These are phyloP conservation scores for Myiopsitta monachus DNA, from an alignment of 2,113 vertebrate species.

Conservation along the genomic window DNA sequence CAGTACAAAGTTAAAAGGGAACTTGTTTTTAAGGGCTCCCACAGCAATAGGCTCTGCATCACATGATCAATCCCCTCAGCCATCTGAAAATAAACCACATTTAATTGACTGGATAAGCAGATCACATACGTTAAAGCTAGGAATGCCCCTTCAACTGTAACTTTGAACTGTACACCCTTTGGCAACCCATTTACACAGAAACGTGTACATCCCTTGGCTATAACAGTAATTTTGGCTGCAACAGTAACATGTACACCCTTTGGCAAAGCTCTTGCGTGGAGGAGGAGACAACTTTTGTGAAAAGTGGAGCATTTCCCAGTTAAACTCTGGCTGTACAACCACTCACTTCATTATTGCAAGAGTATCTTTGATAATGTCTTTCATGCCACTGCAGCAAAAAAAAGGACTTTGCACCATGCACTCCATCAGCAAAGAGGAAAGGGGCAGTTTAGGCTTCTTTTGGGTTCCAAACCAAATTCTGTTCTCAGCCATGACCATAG, in stretches of 20 bases:
- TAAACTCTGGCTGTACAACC: not conserved
- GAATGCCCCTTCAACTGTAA: constrained; percentile 71
- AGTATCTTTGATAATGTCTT: not conserved
- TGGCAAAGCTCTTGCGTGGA: constrained; percentile 20
- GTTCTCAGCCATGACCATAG: not conserved
- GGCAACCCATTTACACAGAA: constrained; percentile 30
- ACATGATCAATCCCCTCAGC: constrained; percentile 49
- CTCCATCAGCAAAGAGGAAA: not conserved
- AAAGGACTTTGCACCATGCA: not conserved
- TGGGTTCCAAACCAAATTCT: not conserved
- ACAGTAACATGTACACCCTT: constrained; percentile 55
- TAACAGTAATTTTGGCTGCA: constrained; percentile 70
- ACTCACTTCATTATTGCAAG: not conserved
- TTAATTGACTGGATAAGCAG: constrained; percentile 66
- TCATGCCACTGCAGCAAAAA: not conserved
- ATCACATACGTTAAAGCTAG: constrained; percentile 58
- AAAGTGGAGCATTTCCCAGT: not conserved
- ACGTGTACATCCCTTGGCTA: constrained; percentile 67
- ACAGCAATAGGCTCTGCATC: constrained; percentile 14
- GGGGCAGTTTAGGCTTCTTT: not conserved
- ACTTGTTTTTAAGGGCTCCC: constrained; percentile 41
- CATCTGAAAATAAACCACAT: constrained; percentile 40
- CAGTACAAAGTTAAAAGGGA: constrained; percentile 54
- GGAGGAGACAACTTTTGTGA: not conserved
- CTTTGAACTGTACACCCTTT: constrained; percentile 66